Conservation (phyloP, 2,888 invertebrate species). For the Campoplex nolae region DNA sequence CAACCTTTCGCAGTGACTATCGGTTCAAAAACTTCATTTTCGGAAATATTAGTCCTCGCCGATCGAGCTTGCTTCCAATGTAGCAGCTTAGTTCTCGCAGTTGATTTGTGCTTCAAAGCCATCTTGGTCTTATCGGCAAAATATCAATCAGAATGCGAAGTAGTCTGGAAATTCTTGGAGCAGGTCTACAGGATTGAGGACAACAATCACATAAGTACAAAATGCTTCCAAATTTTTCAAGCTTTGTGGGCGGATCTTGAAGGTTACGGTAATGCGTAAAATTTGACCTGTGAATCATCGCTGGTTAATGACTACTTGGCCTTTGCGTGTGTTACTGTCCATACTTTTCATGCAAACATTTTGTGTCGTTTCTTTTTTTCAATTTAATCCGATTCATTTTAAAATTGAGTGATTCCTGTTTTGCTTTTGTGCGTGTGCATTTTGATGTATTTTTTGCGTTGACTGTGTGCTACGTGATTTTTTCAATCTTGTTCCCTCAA, state of each 20-base stretch:
- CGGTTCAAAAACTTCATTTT: constrained; percentile 40
- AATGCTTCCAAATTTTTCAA: no score
- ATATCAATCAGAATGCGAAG: constrained; percentile 47
- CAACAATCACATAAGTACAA: no score
- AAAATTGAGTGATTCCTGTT: no score
- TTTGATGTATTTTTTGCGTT: background rate
- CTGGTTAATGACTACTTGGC: no score
- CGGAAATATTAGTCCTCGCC: constrained; percentile 42
- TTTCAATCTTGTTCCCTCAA: background rate
- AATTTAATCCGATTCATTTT: no score
- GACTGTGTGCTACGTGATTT: background rate
- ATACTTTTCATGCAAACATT: no score
- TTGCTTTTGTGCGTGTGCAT: background rate
- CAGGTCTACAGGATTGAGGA: constrained; percentile 34
- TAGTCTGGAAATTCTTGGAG: constrained; percentile 50
- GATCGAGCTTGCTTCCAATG: constrained; percentile 34
- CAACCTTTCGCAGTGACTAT: constrained; percentile 46
- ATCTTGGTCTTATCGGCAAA: constrained; percentile 40
- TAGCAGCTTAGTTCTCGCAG: constrained; percentile 41
- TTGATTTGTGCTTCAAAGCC: constrained; percentile 54
- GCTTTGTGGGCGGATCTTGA: no score
- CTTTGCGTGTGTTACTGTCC: no score
- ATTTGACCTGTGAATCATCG: no score
- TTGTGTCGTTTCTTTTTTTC: no score
- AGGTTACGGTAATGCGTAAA: no score